These are phyloP conservation scores for Sandelia bainsii DNA, from an alignment of 2,797 vertebrate species.

Conservation along the genomic window DNA sequence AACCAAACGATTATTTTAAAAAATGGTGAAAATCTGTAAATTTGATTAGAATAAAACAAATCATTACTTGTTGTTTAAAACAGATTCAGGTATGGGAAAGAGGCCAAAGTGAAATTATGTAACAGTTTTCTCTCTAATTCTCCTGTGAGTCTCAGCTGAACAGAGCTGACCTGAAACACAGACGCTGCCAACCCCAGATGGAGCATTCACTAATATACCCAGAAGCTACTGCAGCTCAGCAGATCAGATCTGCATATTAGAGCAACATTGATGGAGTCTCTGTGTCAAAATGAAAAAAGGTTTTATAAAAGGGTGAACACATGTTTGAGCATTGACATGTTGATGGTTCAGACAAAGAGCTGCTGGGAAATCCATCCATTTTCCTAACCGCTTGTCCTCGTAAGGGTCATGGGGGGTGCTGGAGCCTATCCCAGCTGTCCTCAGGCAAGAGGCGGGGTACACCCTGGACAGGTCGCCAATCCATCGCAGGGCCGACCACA, in stretches of 20 bases:
- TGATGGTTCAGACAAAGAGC: not conserved
- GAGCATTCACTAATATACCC: slow-evolving; percentile 31
- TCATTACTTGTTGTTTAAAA: not conserved
- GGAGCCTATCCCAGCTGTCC: no score
- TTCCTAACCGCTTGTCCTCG: no score
- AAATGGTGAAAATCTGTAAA: not conserved
- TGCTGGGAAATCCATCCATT: no score
- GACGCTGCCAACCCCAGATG: slow-evolving; percentile 48
- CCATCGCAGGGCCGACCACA: no score
- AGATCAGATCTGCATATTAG: slow-evolving; percentile 36
- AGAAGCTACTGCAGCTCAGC: slow-evolving; percentile 22
- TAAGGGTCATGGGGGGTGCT: no score
- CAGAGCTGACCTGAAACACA: slow-evolving; percentile 27
- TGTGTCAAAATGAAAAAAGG: not conserved
- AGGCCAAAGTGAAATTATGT: slow-evolving; percentile 10
- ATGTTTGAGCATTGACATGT: not conserved
- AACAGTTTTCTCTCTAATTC: slow-evolving; percentile 26
- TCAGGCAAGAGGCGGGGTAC: no score
- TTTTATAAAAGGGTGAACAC: not conserved
- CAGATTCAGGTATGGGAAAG: not conserved
- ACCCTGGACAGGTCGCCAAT: no score
- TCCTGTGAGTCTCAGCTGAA: slow-evolving; percentile 33
- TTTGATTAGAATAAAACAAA: not conserved
- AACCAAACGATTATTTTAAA: not conserved
- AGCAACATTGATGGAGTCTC: not conserved